Conservation (phyloP, 2,113 vertebrate genomes). For the Microcebus griseorufus region DNA sequence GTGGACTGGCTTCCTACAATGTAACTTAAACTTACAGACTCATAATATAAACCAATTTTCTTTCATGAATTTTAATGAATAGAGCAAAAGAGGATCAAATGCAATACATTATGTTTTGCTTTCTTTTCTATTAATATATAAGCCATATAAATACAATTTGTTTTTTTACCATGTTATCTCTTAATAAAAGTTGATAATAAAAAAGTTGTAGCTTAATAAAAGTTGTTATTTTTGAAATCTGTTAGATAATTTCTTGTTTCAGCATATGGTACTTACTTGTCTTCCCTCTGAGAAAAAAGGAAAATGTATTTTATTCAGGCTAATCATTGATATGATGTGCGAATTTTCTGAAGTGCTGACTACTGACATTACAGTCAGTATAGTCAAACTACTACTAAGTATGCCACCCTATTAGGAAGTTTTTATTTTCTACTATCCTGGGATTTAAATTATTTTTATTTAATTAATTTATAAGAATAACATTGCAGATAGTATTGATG, state of each 20-base stretch:
- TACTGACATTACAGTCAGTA: slow-evolving; percentile 32
- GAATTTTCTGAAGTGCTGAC: slow-evolving; percentile 31
- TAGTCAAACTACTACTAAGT: background rate
- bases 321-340: background rate
- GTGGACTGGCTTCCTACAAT: background rate
- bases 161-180: slow-evolving; percentile 6
- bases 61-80: background rate
- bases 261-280: background rate
- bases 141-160: background rate
- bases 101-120: background rate
- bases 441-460: slow-evolving; percentile 43
- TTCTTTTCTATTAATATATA: background rate
- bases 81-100: background rate
- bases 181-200: background rate
- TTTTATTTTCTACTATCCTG: slow-evolving; percentile 66
- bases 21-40: background rate
- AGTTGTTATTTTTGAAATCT: background rate
- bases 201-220: background rate
- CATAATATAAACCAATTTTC: background rate
- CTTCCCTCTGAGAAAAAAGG: background rate
- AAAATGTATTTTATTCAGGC: background rate
- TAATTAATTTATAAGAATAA: slow-evolving; percentile 30
- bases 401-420: background rate
- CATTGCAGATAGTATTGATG: background rate
- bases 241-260: background rate